Evolutionary conservation across 2,888 invertebrate species (phyloP), one percentile per base, ranked within the genome.

Genomic region (Listrodromus nycthemerus): DNA sequence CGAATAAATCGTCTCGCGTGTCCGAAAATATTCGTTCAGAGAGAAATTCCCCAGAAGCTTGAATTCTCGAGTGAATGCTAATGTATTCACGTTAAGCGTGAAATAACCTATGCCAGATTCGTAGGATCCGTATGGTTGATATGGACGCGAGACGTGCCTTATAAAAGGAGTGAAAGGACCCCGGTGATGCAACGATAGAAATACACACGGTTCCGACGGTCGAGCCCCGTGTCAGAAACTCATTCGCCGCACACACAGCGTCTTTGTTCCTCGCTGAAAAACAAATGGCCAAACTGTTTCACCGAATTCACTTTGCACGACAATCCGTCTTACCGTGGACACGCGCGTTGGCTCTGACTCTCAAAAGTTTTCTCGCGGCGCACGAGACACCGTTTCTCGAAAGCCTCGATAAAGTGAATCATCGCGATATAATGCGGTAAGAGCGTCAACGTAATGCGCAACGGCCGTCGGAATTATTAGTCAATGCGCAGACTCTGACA

Each of bases 121-220:
- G 70, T 63, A 61, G 37, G 50, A 78, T 52, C 37, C 41, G 50
- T 50, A 33, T 33, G 50, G 16, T 33, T 30, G 61, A 77, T 77
- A 69, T 69, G 37, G 21, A 30, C 7, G 33, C 50, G 33, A 33
- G 27, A 13, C 48, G 27, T 27, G 33, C 76, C 37, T 63, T 87
- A 41, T 85, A 88, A 86, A 88, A 87, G 87, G 87, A 88, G 88
- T 88, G 87, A 88, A 88, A 88, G 88, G 88, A 87, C 69, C 67
- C 85, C 63, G 73, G 75, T 83, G 84, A 87, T 78, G 71, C 81
- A 81, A 67, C 76, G 71, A 61, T 82, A 16, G 41, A 58, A 79
- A 78, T 69, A 74, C 58, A 80, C 63, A 61, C 80, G 45, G 41
- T 27, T 30, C 74, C 52, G 16, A 24, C 13, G 10, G 55, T 69